Evolutionary conservation across 1,140 invertebrate genomes (phyloP).

Genomic region (Lepidurus apus): DNA sequence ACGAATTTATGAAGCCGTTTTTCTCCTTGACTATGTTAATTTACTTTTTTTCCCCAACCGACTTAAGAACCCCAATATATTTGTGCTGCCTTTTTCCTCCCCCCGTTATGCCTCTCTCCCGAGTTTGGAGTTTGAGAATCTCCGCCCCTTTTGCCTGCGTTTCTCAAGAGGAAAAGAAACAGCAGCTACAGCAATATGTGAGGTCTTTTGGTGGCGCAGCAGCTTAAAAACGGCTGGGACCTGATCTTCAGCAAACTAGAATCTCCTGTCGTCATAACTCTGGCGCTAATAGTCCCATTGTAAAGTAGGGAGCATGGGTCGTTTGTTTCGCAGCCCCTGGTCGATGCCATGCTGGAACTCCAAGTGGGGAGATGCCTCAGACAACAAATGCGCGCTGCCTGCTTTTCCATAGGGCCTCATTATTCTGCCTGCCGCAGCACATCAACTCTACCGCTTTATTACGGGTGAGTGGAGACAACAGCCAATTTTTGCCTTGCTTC

Average conservation of each 20-base stretch:
- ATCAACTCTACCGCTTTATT: constrained; percentile 22
- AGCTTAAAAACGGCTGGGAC: constrained; percentile 10
- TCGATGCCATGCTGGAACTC: constrained; percentile 11
- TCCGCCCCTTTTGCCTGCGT: not conserved
- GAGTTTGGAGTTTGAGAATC: not conserved
- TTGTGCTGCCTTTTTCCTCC: not conserved
- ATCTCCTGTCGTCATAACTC: constrained; percentile 21
- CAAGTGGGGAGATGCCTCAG: constrained; percentile 11
- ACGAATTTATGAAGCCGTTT: constrained; percentile 18
- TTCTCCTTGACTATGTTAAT: constrained; percentile 22
- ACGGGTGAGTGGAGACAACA: constrained; percentile 17
- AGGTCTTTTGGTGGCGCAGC: not conserved
- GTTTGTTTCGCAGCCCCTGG: constrained; percentile 20
- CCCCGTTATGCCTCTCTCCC: not conserved
- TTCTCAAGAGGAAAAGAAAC: constrained; percentile 7
- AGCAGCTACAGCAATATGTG: constrained; percentile 11
- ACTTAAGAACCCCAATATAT: constrained; percentile 16
- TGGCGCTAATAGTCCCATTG: constrained; percentile 15
- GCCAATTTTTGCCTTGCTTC: not conserved
- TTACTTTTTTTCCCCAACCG: constrained; percentile 2
- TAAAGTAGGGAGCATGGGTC: constrained; percentile 21
- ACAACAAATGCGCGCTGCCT: constrained; percentile 14
- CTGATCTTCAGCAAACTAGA: constrained; percentile 21
- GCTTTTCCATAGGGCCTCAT: constrained; percentile 21
- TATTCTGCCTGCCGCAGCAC: constrained; percentile 20